Evolutionary conservation across 2,797 vertebrate species (phyloP).

Genomic region (Aotus griseimembra): DNA sequence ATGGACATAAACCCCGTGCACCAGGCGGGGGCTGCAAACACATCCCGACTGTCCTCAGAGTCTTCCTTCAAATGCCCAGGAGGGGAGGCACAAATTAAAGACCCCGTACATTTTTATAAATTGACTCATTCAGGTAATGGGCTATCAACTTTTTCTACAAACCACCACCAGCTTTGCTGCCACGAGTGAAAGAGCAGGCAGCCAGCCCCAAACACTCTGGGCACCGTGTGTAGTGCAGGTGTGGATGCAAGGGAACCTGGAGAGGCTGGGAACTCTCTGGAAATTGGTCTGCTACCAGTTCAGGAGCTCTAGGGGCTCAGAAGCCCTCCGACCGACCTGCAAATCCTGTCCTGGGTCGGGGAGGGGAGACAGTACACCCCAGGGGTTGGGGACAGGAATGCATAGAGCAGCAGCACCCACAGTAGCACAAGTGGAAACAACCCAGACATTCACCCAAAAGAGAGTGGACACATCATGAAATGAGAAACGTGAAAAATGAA

Average conservation of each 20-base stretch:
- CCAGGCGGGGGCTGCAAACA: not conserved
- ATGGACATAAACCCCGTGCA: not conserved
- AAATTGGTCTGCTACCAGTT: not conserved
- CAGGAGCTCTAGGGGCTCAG: not conserved
- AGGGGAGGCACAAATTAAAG: not conserved
- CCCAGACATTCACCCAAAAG: not conserved
- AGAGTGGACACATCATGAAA: not conserved
- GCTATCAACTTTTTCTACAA: not conserved
- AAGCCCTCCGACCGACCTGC: not conserved
- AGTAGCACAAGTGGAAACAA: not conserved
- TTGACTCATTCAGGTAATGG: not conserved
- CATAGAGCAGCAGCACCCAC: not conserved
- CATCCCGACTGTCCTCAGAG: not conserved
- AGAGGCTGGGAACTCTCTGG: not conserved
- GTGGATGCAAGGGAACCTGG: not conserved
- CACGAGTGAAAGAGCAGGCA: not conserved
- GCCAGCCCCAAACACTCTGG: not conserved
- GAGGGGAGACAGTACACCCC: not conserved
- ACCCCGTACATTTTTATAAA: not conserved
- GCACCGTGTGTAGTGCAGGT: not conserved
- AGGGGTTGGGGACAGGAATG: not conserved
- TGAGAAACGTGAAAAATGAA: not conserved
- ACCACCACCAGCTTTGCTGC: not conserved
- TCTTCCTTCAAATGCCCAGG: not conserved
- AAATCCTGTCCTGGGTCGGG: not conserved